Percentiles rank a stretch among this genome's conserved stretches.
phyloP scores from a whole-genome alignment of 2,888 invertebrate species.

The Latrodectus elegans region DNA sequence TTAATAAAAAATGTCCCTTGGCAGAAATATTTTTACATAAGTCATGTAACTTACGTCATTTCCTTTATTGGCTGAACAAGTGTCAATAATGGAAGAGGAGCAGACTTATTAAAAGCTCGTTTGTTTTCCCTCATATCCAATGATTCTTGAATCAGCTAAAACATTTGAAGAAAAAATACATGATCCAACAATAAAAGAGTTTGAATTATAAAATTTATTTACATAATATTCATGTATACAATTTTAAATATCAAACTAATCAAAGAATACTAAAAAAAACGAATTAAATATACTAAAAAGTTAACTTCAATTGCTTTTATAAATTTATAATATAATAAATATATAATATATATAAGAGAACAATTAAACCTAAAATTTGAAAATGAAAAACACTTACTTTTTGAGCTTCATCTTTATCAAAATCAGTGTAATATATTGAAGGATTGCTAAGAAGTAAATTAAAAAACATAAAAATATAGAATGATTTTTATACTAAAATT shows the following conservation, averaged over 20 bases:
- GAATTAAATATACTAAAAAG: no score
- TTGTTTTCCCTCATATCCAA: conserved; percentile 73
- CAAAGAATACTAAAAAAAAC: no score
- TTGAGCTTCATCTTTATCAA: conserved; percentile 73
- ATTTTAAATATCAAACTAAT: not conserved
- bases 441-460: conserved; percentile 72
- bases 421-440: conserved; percentile 71
- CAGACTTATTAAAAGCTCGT: conserved; percentile 73
- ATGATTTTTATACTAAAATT: no score
- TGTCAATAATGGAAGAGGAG: conserved; percentile 72
- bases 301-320: no score
- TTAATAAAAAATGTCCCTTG: not conserved
- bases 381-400: conserved; percentile 67
- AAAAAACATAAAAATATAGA: no score
- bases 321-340: no score
- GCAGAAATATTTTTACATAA: not conserved
- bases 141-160: conserved; percentile 74
- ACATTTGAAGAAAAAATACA: conserved; percentile 12
- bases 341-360: no score
- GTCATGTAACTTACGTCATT: conserved; percentile 72
- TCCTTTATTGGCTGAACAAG: conserved; percentile 73
- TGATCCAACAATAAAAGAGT: not conserved
- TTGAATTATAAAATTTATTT: no score
- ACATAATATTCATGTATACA: no score
- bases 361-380: no score